A percentile compares a stretch with the other conserved stretches of the same genome.
phyloP scores from a whole-genome alignment of 2,797 vertebrate genomes.

The Silurus aristotelis region DNA sequence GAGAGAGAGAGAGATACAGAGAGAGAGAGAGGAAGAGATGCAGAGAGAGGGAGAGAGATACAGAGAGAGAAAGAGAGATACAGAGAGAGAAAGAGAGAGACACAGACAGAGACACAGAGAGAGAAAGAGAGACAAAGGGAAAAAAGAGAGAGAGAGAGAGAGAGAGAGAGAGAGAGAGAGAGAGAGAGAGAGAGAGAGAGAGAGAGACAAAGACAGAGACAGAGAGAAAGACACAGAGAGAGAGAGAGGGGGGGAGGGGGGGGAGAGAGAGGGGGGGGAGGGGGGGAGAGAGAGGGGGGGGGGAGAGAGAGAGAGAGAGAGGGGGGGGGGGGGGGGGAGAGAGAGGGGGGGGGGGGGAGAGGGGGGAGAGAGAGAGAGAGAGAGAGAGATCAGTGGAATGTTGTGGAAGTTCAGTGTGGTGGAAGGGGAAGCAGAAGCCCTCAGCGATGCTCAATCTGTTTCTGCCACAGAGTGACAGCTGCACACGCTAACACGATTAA shows the following conservation, averaged over 20 bases:
- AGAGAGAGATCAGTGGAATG: conserved; percentile 13
- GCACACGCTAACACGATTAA: conserved; percentile 94
- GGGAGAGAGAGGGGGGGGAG: not conserved
- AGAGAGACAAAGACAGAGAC: not conserved
- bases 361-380: conserved; percentile 10
- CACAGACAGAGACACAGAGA: not conserved
- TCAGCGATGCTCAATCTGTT: conserved; percentile 92
- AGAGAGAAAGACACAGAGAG: not conserved
- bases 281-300: not conserved
- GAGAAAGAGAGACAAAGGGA: too few species aligned
- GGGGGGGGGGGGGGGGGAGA: too few species aligned
- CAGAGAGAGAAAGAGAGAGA: not conserved
- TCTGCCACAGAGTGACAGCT: conserved; percentile 86
- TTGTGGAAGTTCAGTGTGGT: conserved; percentile 84
- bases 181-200: not conserved
- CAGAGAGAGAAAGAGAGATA: not conserved
- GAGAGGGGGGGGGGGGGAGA: not conserved
- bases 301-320: not conserved
- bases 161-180: not conserved
- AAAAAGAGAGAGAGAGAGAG: not conserved
- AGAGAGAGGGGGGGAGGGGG: too few species aligned
- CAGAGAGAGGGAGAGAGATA: not conserved
- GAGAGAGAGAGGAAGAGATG: too few species aligned
- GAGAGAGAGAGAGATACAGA: too few species aligned
- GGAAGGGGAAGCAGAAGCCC: conserved; percentile 89